These are phyloP conservation scores for Andrena trimmerana DNA, from an alignment of 2,888 invertebrate species.

Conservation along the genomic window DNA sequence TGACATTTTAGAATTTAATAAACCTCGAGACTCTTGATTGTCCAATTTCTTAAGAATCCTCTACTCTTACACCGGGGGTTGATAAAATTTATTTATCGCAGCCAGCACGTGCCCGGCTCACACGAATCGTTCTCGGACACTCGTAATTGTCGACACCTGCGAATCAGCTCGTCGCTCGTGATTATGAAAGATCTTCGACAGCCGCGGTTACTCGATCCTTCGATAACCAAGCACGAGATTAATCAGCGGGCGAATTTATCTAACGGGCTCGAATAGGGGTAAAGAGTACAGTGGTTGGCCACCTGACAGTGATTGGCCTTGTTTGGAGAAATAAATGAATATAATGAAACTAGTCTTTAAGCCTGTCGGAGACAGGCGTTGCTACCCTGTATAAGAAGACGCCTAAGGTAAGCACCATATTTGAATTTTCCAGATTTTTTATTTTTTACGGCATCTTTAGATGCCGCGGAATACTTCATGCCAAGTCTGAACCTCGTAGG, in stretches of 20 bases:
- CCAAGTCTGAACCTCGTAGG: too few species aligned
- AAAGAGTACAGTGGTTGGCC: too few species aligned
- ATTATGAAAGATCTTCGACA: constrained; percentile 13
- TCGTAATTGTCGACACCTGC: not conserved
- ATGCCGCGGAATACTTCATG: too few species aligned
- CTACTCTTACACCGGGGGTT: not conserved
- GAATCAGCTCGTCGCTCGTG: not conserved
- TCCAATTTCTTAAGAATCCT: not conserved
- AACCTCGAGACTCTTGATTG: not conserved
- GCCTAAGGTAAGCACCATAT: too few species aligned
- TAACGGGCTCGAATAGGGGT: not conserved
- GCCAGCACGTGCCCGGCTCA: not conserved
- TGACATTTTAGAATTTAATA: not conserved
- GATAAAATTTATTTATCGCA: not conserved
- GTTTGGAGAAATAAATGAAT: too few species aligned
- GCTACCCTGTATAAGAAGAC: too few species aligned
- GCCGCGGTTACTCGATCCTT: constrained; percentile 13
- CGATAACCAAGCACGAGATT: constrained; percentile 30
- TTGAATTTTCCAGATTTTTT: too few species aligned
- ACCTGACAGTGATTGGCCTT: too few species aligned
- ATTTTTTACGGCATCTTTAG: too few species aligned
- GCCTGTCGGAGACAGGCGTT: too few species aligned
- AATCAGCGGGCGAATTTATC: constrained; percentile 29
- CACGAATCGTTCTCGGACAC: not conserved
- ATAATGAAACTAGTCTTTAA: too few species aligned